Conservation (phyloP, 2,888 invertebrate species). For the Epinotia bilunana region DNA sequence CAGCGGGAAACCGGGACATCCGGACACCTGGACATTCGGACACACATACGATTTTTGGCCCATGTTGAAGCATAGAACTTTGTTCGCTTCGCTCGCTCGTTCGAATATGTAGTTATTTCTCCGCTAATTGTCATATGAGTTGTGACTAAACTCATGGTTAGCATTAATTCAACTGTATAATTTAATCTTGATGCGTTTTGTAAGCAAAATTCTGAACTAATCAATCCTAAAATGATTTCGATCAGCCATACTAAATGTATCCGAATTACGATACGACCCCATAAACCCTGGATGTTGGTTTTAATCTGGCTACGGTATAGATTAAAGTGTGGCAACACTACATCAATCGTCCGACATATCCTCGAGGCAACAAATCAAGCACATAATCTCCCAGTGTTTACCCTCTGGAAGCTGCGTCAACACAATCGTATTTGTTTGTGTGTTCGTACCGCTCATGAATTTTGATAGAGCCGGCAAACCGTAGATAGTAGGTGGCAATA, state of each 20-base stretch:
- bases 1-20: too few relatives aligned
- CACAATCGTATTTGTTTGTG: slow-evolving; percentile 32
- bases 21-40: too few relatives aligned
- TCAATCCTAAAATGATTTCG: too few relatives aligned
- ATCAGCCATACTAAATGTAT: background rate
- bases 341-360: slow-evolving; percentile 9
- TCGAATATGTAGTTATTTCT: too few relatives aligned
- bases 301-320: slow-evolving; percentile 4
- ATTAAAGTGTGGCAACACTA: slow-evolving; percentile 12
- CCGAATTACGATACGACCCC: background rate
- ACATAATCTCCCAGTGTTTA: slow-evolving; percentile 23
- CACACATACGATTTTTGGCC: too few relatives aligned
- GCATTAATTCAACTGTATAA: too few relatives aligned
- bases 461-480: slow-evolving; percentile 24
- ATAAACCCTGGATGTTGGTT: slow-evolving; percentile 3
- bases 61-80: too few relatives aligned
- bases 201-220: too few relatives aligned
- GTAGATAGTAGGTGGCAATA: background rate
- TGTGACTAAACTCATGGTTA: too few relatives aligned
- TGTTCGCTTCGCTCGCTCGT: too few relatives aligned
- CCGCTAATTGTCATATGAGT: too few relatives aligned
- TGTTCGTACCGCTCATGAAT: slow-evolving; percentile 26
- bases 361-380: slow-evolving; percentile 26
- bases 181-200: too few relatives aligned
- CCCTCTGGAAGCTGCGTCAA: slow-evolving; percentile 26